phyloP scores from a whole-genome alignment of 2,113 vertebrate species.

The Muscicapa adusta region DNA sequence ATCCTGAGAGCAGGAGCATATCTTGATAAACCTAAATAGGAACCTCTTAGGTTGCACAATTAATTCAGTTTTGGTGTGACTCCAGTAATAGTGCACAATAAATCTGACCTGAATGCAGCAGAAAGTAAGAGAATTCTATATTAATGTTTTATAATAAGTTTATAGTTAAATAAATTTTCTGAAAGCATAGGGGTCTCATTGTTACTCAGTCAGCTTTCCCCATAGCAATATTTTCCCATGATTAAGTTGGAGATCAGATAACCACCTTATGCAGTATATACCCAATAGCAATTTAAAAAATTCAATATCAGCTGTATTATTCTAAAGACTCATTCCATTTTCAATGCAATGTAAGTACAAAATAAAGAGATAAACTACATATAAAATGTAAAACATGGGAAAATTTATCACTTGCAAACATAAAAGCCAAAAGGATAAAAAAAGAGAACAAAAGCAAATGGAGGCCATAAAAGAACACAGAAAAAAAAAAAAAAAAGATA shows the following conservation, averaged over 20 bases:
- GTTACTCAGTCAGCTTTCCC: slow-evolving; percentile 57
- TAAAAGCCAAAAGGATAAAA: slow-evolving; percentile 55
- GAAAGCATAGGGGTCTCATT: slow-evolving; percentile 62
- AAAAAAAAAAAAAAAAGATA: slow-evolving; percentile 32
- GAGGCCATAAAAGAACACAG: slow-evolving; percentile 21
- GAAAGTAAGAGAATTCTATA: slow-evolving; percentile 61
- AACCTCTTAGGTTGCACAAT: not conserved
- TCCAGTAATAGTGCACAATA: slow-evolving; percentile 45
- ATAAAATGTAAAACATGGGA: slow-evolving; percentile 69
- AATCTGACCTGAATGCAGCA: slow-evolving; percentile 56
- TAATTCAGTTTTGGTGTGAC: slow-evolving; percentile 23
- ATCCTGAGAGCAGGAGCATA: not conserved
- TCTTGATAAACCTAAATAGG: slow-evolving; percentile 33
- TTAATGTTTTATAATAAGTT: slow-evolving; percentile 67
- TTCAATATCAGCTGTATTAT: slow-evolving; percentile 66
- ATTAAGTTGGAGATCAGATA: slow-evolving; percentile 73
- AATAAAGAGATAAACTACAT: slow-evolving; percentile 74
- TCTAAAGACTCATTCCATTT: slow-evolving; percentile 66
- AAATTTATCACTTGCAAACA: slow-evolving; percentile 70
- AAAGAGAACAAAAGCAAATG: slow-evolving; percentile 57
- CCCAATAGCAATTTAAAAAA: slow-evolving; percentile 71
- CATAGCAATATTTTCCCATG: slow-evolving; percentile 63
- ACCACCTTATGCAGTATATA: slow-evolving; percentile 58
- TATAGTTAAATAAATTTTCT: slow-evolving; percentile 73
- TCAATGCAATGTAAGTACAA: slow-evolving; percentile 63